Evolutionary conservation across 2,797 vertebrate genomes (phyloP), one percentile per base, ranked within the genome.

Genomic region (Halcyon smyrnensis): DNA sequence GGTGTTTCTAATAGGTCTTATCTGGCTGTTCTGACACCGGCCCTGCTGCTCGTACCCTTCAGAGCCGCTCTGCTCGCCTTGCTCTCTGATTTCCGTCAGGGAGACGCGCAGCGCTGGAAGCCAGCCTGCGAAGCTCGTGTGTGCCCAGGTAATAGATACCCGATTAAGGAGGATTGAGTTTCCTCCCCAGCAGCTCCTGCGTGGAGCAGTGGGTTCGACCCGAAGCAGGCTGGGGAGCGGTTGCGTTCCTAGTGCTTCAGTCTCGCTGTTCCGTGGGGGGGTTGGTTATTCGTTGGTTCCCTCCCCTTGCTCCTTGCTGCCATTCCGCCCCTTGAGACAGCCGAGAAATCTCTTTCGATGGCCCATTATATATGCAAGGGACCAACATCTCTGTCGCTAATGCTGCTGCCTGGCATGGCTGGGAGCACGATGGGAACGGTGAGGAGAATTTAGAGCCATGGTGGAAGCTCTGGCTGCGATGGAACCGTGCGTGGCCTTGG

Each of bases 381-480:
- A 9, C 0, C 1, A 36, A 20, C 11, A 4, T 20, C 8, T 27
- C 64, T 25, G 6, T 2, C 21, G 23, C 6, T 9, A 59, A 28
- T 1, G 11, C 15, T 18, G 34, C 59, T 59, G 45, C 57, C n/a
- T 15, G 9, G 34, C 10, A 3, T 5, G 5, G 16, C 53, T 48
- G 41, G 9, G 15, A 12, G 39, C 2, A 18, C 0, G 7, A 5
- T 11, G 23, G 11, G 34, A 34, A 20, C 8, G 7, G 11, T 7
- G 5, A 48, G 7, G 7, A 12, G 51, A 19, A 12, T 5, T 4
- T 1, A 8, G 57, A 76, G 36, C n/a, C 12, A 0, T 1, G 34
- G 3, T 23, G 50, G 64, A 24, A 25, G 23, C 90, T 43, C 71
- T 28, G 53, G 9, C 53, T 54, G 53, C 14, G 23, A 9, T 1